Evolutionary conservation across 2,113 vertebrate species (phyloP).

Genomic region (Pandion haliaetus): DNA sequence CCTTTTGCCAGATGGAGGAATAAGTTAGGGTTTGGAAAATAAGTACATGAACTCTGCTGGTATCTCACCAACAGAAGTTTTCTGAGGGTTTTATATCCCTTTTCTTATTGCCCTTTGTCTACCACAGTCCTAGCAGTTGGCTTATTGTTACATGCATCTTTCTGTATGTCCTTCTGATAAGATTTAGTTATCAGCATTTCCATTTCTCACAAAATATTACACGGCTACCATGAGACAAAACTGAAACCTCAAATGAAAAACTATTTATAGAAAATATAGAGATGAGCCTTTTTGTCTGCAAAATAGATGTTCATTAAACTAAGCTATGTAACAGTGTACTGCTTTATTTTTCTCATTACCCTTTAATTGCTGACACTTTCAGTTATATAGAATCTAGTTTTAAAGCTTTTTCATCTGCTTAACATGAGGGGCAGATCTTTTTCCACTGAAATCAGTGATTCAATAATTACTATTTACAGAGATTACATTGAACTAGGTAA

Average conservation of each 20-base stretch:
- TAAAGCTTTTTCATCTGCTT: not conserved
- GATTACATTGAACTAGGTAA: not conserved
- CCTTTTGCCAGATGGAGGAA: not conserved
- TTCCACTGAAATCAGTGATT: not conserved
- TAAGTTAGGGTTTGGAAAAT: not conserved
- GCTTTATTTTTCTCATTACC: not conserved
- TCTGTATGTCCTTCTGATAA: not conserved
- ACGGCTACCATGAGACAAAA: not conserved
- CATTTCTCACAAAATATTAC: not conserved
- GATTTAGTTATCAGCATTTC: not conserved
- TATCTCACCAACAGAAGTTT: not conserved
- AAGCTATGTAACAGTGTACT: not conserved
- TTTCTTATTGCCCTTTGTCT: not conserved
- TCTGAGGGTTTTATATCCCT: not conserved
- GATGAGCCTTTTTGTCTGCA: not conserved
- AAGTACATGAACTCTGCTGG: not conserved
- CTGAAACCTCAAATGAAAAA: not conserved
- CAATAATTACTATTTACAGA: not conserved
- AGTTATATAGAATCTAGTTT: not conserved
- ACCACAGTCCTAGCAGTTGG: not conserved
- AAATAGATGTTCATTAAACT: not conserved
- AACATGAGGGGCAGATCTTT: not conserved
- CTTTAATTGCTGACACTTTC: not conserved
- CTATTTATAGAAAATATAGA: not conserved
- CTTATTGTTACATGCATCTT: not conserved